A percentile compares a stretch with the other conserved stretches of the same genome.
phyloP scores from a whole-genome alignment of 2,888 invertebrate species.

The Cataglyphis cursor region DNA sequence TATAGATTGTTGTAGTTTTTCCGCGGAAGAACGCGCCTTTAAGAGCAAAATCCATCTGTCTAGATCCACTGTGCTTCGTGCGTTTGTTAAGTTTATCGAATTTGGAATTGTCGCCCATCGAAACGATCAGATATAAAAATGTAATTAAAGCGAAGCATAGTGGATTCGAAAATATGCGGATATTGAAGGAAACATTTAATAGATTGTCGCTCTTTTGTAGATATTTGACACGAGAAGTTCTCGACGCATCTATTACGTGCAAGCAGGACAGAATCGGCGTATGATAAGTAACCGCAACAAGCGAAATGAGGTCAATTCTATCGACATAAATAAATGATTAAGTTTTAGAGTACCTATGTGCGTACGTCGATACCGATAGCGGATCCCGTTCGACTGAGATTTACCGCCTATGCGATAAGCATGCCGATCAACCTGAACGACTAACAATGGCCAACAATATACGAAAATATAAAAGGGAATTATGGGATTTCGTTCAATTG shows the following conservation, averaged over 20 bases:
- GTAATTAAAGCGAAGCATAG: constrained; percentile 12
- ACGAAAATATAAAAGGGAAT: not conserved
- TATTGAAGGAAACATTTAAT: constrained; percentile 16
- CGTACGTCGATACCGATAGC: constrained; percentile 53
- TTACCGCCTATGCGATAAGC: constrained; percentile 49
- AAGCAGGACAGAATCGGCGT: constrained; percentile 37
- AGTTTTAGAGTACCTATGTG: constrained; percentile 65
- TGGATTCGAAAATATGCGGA: constrained; percentile 39
- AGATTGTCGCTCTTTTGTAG: constrained; percentile 36
- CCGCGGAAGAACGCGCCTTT: constrained; percentile 18
- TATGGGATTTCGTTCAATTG: not conserved
- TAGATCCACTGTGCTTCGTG: constrained; percentile 24
- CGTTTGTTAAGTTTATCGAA: not conserved
- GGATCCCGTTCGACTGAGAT: constrained; percentile 53
- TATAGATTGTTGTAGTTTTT: constrained; percentile 12
- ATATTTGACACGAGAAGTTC: constrained; percentile 30
- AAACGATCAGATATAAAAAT: not conserved
- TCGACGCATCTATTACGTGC: constrained; percentile 25
- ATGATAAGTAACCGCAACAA: constrained; percentile 46
- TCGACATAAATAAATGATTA: constrained; percentile 76
- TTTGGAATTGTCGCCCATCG: not conserved
- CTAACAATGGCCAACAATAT: constrained; percentile 8
- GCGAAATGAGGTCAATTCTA: constrained; percentile 76
- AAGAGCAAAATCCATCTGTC: constrained; percentile 7
- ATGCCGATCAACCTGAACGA: constrained; percentile 36